Evolutionary conservation across 1,140 invertebrate genomes (phyloP), one percentile per base, ranked within the genome.

Genomic region (Rhynchophorus ferrugineus): DNA sequence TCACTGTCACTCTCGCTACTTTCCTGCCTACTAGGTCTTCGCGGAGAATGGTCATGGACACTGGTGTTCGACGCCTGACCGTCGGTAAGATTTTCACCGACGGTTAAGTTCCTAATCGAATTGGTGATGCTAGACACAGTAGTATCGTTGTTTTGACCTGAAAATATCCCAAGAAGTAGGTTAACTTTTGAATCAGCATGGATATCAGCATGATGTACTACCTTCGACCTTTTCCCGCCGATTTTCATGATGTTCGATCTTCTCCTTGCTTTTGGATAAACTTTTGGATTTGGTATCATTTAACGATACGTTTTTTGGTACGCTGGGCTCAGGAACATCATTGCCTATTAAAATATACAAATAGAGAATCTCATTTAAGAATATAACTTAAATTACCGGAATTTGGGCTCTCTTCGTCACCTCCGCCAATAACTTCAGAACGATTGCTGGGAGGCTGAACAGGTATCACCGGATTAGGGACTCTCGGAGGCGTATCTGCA

Each of bases 1-100:
- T 67, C 65, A 14, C 48, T 55, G 13, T 69, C 68, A 48, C 65
- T 68, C 18, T 69, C 66, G 8, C 61, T 61, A 24, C 60, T 66
- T 44, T 68, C 63, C 36, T 66, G 60, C 19, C 61, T 41, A 43
- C 63, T 66, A 11, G 39, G 33, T 14, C 51, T 46, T 35, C 61
- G 37, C 9, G 55, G 39, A 2, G 53, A 55, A 16, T 42, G 34
- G 1, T 55, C 51, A 2, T 51, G 54, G 11, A 46, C 34, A 47
- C 56, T 55, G 13, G 22, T 52, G 21, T 59, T 57, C 7, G 59
- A 58, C 3, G 46, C 51, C 2, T 56, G 51, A 18, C 56, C 52
- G 43, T 66, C 66, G 17, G 58, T 61, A 6, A 57, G 48, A 44
- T 68, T 60, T 44, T 66, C 61, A 6, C 61, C 63, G 1, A 68